Base-by-base conservation (phyloP, 2,888 invertebrate genomes). In the Leptopilina syphax region DNA sequence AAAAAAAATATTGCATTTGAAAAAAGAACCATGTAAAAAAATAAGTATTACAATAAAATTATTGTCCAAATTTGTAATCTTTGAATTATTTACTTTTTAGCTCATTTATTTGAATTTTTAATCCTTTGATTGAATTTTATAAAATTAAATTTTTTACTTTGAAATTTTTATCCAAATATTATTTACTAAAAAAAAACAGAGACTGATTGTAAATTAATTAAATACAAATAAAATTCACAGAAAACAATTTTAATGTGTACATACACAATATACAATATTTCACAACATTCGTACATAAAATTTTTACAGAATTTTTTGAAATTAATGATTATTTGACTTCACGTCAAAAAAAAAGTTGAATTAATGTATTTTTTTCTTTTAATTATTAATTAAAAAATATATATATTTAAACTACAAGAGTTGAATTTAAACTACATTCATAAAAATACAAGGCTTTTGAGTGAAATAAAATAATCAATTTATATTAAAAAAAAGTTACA, bases 401-500 rank as follows among this genome's bases (percentile, higher is more conserved):
- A 50, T n/a, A 57, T 9, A 8, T n/a, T 2, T 7, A n/a, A n/a
- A 60, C 18, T 60, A 57, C 18, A 60, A 60, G n/a, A 73, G 27
- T 13, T n/a, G 34, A 73, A 73, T 34, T n/a, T 34, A 54, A 63
- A 63, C n/a, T 57, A 13, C 34, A 34, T 57, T 73, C 34, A 57
- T 57, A 73, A 73, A 57, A 73, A 73, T 57, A 57, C 54, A 41
- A 57, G 68, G 76, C 79, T 81, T 24, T 67, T 68, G 67, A 78
- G 79, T 76, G 81, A 80, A 80, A 82, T 80, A 82, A 80, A 83
- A 83, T 80, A 81, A 81, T 81, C 81, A 79, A 79, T 86, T 88
- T 86, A 85, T 88, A 85, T 88, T 88, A 50, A 50, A 50, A 86
- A 87, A 88, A 88, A 88, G 81, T 73, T 85, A 85, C 86, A 27